Base-by-base conservation (phyloP, 2,113 vertebrate genomes). In the Grammomys surdaster region DNA sequence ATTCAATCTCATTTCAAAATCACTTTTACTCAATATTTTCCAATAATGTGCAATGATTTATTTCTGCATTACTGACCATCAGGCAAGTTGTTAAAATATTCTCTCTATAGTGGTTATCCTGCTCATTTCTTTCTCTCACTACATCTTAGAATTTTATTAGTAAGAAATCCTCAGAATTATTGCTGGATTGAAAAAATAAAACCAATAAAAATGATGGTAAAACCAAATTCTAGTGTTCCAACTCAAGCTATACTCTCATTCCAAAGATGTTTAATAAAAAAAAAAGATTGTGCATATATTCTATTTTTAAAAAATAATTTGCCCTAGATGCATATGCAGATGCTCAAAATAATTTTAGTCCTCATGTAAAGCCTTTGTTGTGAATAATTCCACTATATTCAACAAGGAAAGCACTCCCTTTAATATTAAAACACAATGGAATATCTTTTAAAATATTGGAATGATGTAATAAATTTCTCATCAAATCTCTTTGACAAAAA, bases 301-400 rank as follows among this genome's bases (percentile, higher is more conserved):
- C 88, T 51, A 56, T 65, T 10, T 90, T 56, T 92, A 75, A 94
- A 46, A 91, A 78, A 16, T 65, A 9, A n/a, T 86, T 89, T 93
- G 9, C 20, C 24, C 54, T 89, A 13, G 7, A 67, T 73, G 76
- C 28, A 69, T 22, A 51, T 84, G 51, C 28, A 73, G 36, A 31
- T 78, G 17, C 40, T 94, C 40, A 63, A 22, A 76, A 12, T 26
- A 90, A 14, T 24, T 63, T 96, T 26, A 69, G 69, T 84, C 63
- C 4, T 60, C 5, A 24, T 67, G 14, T 72, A 46, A 92, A 88
- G 70, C 7, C 76, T 81, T 93, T 81, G 7, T 80, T 94, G 88
- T 60, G 1, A 76, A 48, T 65, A 90, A 56, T 69, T 85, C 9
- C 20, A 81, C 22, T 69, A 28, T 16, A 48, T 3, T 26, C 56